These are phyloP conservation scores for Papilio dardanus DNA, from an alignment of 1,140 invertebrate species.

Conservation along the genomic window DNA sequence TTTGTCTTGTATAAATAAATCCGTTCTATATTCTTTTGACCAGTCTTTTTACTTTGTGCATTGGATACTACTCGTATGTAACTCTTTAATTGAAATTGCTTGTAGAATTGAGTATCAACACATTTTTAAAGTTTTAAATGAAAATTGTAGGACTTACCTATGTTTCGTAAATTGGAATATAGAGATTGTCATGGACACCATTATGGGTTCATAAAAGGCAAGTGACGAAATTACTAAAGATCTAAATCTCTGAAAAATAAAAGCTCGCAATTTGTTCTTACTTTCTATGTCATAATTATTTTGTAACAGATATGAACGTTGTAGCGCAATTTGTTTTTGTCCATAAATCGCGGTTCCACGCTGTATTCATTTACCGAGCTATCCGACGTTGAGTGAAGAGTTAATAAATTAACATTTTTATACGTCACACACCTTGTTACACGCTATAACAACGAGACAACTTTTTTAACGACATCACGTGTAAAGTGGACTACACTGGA, in stretches of 20 bases:
- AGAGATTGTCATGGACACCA: too few species aligned
- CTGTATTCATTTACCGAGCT: background rate
- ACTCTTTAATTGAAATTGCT: too few species aligned
- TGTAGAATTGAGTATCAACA: too few species aligned
- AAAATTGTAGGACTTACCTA: too few species aligned
- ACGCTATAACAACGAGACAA: background rate
- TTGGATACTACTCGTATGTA: too few species aligned
- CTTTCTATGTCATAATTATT: background rate
- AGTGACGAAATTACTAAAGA: too few species aligned
- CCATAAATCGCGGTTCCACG: conserved; percentile 1
- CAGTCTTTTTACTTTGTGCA: background rate
- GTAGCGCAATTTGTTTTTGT: background rate
- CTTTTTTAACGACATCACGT: conserved; percentile 3
- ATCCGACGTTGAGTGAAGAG: conserved; percentile 20
- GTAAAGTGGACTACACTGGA: background rate
- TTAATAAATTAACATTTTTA: conserved; percentile 16
- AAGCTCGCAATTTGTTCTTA: too few species aligned
- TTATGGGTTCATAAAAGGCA: too few species aligned
- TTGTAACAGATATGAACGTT: conserved; percentile 7
- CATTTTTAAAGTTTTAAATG: background rate
- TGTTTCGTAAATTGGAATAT: too few species aligned
- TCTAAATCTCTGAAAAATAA: too few species aligned
- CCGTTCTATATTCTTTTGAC: background rate
- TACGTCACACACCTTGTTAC: conserved; percentile 6
- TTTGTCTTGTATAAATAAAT: conserved; percentile 30